A percentile compares a stretch with the other conserved stretches of the same genome.
Evolutionary conservation across 2,888 invertebrate species (phyloP).

Genomic region (Doris montereyensis): DNA sequence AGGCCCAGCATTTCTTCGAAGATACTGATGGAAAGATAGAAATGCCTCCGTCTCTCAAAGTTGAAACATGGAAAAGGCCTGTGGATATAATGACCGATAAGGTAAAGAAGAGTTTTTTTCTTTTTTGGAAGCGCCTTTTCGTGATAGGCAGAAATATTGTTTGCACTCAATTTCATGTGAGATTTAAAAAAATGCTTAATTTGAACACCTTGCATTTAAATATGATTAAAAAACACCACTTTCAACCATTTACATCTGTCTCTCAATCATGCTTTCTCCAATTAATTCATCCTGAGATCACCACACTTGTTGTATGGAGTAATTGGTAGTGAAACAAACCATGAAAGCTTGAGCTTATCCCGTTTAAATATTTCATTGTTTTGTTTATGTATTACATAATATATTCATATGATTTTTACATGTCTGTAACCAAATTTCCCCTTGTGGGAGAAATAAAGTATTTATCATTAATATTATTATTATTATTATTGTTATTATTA

Average conservation of each 20-base stretch:
- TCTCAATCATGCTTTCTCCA: no score
- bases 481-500: background rate
- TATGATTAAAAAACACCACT: background rate
- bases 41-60: conserved; percentile 66
- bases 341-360: no score
- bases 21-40: conserved; percentile 73
- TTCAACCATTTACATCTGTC: no score
- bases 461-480: background rate
- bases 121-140: background rate
- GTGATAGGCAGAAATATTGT: background rate
- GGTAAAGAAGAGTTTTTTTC: conserved; percentile 55
- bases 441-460: no score
- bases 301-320: no score
- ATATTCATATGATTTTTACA: no score
- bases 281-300: no score
- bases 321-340: no score
- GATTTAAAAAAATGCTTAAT: background rate
- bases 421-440: no score
- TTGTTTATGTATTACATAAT: no score
- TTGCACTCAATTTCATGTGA: background rate
- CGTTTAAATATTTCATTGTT: no score
- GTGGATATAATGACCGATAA: conserved; percentile 69
- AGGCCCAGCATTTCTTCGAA: conserved; percentile 69
- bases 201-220: background rate
- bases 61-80: conserved; percentile 71